Base-by-base conservation (phyloP, 2,113 vertebrate genomes). In the Origma solitaria region DNA sequence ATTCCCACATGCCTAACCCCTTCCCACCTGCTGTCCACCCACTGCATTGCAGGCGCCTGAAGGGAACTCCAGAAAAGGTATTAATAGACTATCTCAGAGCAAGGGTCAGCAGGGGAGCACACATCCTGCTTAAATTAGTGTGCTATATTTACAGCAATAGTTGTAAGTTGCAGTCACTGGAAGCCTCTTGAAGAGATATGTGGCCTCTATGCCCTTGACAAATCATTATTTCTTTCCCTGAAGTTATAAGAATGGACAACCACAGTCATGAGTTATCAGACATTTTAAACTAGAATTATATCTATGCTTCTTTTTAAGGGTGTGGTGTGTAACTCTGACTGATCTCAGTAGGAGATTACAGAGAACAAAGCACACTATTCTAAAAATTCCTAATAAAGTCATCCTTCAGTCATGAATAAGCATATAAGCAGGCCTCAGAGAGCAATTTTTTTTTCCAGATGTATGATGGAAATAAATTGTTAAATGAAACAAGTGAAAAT, bases 1-100 rank as follows among this genome's bases (percentile, higher is more conserved):
- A 91, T 82, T 94, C 87, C 73, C 7, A 2, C 54, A 54, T n/a
- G 33, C 35, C 28, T 5, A 5, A 35, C 30, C 66, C 33, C 33
- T 85, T 70, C 70, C 89, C 95, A 93, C 83, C 86, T 92, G 91
- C 81, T 92, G 10, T 54, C 73, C 42, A 22, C 88, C 71, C 95
- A 71, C 87, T 1, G 3, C 90, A 88, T 90, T 92, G 69, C 56
- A 72, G 54, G 4, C 65, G n/a, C 14, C 57, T 82, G 75, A 53
- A 8, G 3, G 64, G 58, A 94, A 33, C 50, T 57, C 79, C 5
- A 7, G 70, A 66, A 70, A 91, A 58, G 24, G 54, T 89, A 96
- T 91, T 91, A 94, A 95, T 66, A 94, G 75, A 10, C 54, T 85
- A 13, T 80, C 35, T 44, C 0, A 1, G 69, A 85, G 50, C 23